Percentiles rank a stretch among this genome's conserved stretches.
These are phyloP conservation scores for Zoanthus sansibaricus DNA, from an alignment of 92 coral and sea anemone genomes.

Conservation along the genomic window DNA sequence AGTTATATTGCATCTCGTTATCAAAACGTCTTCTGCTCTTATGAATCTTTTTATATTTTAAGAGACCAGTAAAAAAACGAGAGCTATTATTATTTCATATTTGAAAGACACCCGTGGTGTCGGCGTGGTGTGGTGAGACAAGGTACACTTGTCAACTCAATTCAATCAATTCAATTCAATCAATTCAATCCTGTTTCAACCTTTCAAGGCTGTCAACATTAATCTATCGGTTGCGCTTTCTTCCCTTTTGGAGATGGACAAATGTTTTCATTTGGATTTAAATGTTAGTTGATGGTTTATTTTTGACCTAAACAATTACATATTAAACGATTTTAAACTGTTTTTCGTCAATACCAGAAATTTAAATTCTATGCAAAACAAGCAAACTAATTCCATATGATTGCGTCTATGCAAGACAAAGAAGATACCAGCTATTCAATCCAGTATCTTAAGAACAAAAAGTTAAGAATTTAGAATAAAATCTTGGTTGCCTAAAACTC, in stretches of 20 bases:
- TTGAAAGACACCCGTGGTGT: conserved; percentile 34
- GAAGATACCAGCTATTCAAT: conserved; percentile 47
- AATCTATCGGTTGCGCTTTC: background rate
- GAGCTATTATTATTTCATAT: conserved; percentile 5
- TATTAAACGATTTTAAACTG: conserved; percentile 28
- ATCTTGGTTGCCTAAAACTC: background rate
- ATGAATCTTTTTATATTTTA: background rate
- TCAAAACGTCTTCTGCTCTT: background rate
- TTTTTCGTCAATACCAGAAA: conserved; percentile 1
- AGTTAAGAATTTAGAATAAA: conserved; percentile 10
- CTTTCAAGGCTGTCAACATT: background rate
- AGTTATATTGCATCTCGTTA: conserved; percentile 17
- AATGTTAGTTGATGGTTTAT: background rate
- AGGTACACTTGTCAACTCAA: background rate
- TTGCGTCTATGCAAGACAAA: conserved; percentile 37
- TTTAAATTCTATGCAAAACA: conserved; percentile 44
- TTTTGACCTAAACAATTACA: background rate
- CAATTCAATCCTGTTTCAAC: background rate
- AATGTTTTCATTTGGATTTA: background rate
- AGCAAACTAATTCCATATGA: conserved; percentile 41
- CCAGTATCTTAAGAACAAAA: conserved; percentile 45
- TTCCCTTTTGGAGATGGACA: background rate
- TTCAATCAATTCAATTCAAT: background rate
- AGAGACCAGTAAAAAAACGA: background rate
- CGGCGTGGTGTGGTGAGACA: conserved; percentile 33